Evolutionary conservation across 2,888 invertebrate species (phyloP).

Genomic region (Anthoptus insignis): DNA sequence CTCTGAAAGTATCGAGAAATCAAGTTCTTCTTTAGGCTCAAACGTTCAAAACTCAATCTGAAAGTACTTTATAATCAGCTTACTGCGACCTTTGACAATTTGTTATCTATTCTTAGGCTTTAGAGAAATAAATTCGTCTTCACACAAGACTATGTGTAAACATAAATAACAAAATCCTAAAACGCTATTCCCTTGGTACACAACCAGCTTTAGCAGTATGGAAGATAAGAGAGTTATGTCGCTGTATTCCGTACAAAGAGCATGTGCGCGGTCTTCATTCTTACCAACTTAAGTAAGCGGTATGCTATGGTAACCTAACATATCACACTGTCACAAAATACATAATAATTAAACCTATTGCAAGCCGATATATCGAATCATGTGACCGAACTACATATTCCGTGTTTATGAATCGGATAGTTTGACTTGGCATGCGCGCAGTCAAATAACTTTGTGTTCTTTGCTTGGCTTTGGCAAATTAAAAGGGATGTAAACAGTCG

Average conservation of each 20-base stretch:
- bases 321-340: no score
- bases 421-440: no score
- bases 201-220: slow-evolving; percentile 64
- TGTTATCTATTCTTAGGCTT: slow-evolving; percentile 62
- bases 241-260: slow-evolving; percentile 69
- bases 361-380: no score
- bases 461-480: no score
- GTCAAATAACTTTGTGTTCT: no score
- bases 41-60: slow-evolving; percentile 63
- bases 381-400: no score
- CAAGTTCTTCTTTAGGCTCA: slow-evolving; percentile 54
- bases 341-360: no score
- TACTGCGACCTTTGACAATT: slow-evolving; percentile 66
- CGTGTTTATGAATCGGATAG: no score
- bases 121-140: slow-evolving; percentile 74
- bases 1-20: slow-evolving; percentile 50
- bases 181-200: slow-evolving; percentile 69
- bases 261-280: slow-evolving; percentile 72
- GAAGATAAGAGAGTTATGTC: slow-evolving; percentile 76
- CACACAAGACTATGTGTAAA: slow-evolving; percentile 66
- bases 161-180: slow-evolving; percentile 75
- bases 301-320: no score
- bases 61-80: slow-evolving; percentile 63
- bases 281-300: no score
- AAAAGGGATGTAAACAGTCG: no score